Evolutionary conservation across 2,888 invertebrate genomes (phyloP).

Genomic region (Autographa pulchrina): DNA sequence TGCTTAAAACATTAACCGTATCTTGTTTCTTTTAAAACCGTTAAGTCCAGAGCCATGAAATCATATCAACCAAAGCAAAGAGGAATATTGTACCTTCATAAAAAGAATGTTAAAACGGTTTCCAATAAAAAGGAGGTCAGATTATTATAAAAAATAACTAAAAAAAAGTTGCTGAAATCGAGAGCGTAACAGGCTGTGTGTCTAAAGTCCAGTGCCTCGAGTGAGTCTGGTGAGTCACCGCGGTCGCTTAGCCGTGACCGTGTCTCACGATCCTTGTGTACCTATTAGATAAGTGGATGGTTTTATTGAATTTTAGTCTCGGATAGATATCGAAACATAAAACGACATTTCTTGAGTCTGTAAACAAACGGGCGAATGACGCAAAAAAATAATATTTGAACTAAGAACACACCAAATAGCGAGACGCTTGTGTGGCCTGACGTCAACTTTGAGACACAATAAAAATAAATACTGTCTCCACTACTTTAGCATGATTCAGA

Average conservation of each 20-base stretch:
- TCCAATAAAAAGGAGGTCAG: conserved; percentile 59
- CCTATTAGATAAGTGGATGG: conserved; percentile 51
- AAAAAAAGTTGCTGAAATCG: conserved; percentile 59
- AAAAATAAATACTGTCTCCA: background rate
- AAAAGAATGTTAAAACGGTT: conserved; percentile 41
- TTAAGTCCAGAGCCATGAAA: conserved; percentile 24
- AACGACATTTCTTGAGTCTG: background rate
- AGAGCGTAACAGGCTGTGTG: conserved; percentile 59
- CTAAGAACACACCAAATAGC: background rate
- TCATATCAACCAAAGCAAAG: conserved; percentile 24
- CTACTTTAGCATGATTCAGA: background rate
- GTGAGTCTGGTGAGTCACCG: conserved; percentile 56
- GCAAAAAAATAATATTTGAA: background rate
- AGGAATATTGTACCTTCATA: conserved; percentile 38
- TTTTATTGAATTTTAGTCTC: conserved; percentile 34
- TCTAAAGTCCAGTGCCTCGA: conserved; percentile 58
- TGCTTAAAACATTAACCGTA: background rate
- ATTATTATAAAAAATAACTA: conserved; percentile 48
- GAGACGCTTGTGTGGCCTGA: background rate
- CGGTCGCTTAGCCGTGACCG: conserved; percentile 56
- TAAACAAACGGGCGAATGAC: background rate
- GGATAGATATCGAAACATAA: background rate
- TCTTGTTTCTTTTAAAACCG: conserved; percentile 17
- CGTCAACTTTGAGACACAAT: background rate
- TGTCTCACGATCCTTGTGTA: conserved; percentile 56